Evolutionary conservation across 2,888 invertebrate genomes (phyloP), one percentile per base, ranked within the genome.

Genomic region (Drosophila birchii): DNA sequence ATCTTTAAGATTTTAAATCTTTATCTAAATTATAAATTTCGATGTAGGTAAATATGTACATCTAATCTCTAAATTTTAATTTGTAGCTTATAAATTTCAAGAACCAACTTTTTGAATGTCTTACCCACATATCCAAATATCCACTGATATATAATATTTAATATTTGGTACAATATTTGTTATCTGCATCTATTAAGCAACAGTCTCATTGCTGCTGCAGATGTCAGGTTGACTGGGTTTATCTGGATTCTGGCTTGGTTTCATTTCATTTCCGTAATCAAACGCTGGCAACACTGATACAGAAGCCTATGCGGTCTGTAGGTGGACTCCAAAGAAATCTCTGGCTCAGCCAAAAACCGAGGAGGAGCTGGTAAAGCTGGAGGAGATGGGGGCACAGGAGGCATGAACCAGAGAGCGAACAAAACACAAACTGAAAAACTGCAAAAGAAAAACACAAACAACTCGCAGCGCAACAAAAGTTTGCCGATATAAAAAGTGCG

Each of bases 371-470:
- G 16, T 9, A 36, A 53, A 53, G 12, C 20, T 6, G 6, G 47
- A 29, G 16, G 18, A 26, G 38, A 16, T 29, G 16, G 16, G 14
- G 36, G 14, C 4, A 1, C 12, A 34, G 11, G 12, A 32, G 39
- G 44, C 26, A 8, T 32, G 43, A 44, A 29, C 41, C 32, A 20
- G 57, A 39, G 45, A 45, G 63, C 64, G 72, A 64, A 54, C 49
- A 75, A 75, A 74, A 81, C 80, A 81, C 82, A 87, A 86, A 87
- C 89, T 86, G 82, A 85, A 86, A 75, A 89, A 87, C 78, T 89
- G 86, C 85, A 78, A 86, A 86, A 86, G 89, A 86, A 86, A 89
- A 86, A 89, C 89, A 89, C 86, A 86, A 86, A 86, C 89, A 86
- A 87, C 84, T 86, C 79, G 84, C 67, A 75, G 86, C 85, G 84